Conservation (phyloP, 2,113 vertebrate genomes). For the Dipodomys stephensi region DNA sequence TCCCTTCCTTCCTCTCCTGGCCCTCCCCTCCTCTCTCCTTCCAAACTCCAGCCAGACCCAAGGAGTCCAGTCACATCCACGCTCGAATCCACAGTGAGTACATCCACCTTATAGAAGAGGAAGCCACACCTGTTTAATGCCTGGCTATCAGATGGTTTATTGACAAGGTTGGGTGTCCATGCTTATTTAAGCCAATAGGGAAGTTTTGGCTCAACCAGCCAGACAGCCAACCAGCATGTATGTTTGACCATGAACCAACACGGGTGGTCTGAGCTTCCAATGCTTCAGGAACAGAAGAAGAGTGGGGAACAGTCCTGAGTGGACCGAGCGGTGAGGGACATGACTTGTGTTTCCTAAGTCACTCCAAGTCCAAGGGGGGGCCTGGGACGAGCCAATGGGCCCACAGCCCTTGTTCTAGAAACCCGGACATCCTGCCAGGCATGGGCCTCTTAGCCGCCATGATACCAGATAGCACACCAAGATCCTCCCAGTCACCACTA, state of each 20-base stretch:
- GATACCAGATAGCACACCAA: background rate
- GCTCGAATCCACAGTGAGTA: background rate
- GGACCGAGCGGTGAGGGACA: background rate
- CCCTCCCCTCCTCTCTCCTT: too few species aligned
- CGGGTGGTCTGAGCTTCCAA: background rate
- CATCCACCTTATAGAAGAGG: background rate
- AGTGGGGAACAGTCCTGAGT: background rate
- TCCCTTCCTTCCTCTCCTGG: too few species aligned
- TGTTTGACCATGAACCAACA: background rate
- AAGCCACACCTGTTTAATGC: background rate
- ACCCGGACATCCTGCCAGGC: too few species aligned
- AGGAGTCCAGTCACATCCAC: background rate
- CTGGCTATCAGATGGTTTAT: background rate
- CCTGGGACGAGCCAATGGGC: background rate
- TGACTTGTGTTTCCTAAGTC: background rate
- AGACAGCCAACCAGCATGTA: background rate
- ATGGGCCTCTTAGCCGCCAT: background rate
- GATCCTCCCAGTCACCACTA: background rate
- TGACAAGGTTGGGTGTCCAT: background rate
- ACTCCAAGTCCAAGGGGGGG: background rate
- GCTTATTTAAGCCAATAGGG: slow-evolving; percentile 30
- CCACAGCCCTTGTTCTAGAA: background rate
- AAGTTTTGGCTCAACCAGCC: background rate
- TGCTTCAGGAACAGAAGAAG: background rate
- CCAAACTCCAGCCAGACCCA: background rate